Evolutionary conservation across 2,888 invertebrate genomes (phyloP).

Genomic region (Conchocele bisecta): DNA sequence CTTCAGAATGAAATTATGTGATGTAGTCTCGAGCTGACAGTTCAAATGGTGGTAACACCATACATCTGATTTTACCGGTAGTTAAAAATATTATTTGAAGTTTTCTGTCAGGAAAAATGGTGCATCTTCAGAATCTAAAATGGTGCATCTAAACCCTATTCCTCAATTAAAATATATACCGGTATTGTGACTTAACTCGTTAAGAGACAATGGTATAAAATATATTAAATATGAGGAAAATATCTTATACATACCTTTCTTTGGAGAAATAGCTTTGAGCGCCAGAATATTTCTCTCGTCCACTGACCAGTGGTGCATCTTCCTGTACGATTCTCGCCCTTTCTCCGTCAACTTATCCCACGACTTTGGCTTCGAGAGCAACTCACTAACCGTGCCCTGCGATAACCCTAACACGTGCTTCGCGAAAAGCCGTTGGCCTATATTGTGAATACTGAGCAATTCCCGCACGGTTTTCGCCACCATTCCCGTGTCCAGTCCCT

Average conservation of each 20-base stretch:
- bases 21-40: too few species aligned
- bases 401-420: slow-evolving; percentile 97
- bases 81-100: too few species aligned
- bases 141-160: too few species aligned
- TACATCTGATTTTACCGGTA: too few species aligned
- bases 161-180: background rate
- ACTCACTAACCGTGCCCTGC: slow-evolving; percentile 98
- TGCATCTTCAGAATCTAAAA: too few species aligned
- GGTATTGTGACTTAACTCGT: background rate
- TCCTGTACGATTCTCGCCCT: slow-evolving; percentile 98
- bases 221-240: background rate
- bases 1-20: too few species aligned
- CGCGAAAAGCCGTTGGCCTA: slow-evolving; percentile 98
- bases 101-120: too few species aligned
- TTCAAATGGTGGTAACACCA: too few species aligned
- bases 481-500: slow-evolving; percentile 95
- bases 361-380: slow-evolving; percentile 99
- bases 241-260: slow-evolving; percentile 79
- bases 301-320: slow-evolving; percentile 99
- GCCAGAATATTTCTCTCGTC: slow-evolving; percentile 98
- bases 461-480: slow-evolving; percentile 96
- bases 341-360: slow-evolving; percentile 99
- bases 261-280: slow-evolving; percentile 95
- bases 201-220: background rate
- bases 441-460: slow-evolving; percentile 97